Percentiles rank a stretch among this genome's conserved stretches.
phyloP scores from a whole-genome alignment of 2,797 vertebrate genomes.

The Lagodon rhomboides region DNA sequence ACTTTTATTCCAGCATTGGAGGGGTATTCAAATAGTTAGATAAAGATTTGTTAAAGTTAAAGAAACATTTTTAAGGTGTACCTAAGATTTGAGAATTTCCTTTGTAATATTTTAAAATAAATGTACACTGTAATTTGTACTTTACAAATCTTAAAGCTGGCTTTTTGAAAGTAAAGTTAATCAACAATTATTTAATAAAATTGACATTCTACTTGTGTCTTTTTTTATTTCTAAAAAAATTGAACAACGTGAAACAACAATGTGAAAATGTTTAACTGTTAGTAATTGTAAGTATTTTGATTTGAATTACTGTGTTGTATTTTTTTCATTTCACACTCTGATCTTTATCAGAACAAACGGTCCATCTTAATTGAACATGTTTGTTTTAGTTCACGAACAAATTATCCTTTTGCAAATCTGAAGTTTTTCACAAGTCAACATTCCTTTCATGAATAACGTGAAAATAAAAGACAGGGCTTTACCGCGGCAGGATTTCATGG shows the following conservation, averaged over 20 bases:
- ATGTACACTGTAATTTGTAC: background rate
- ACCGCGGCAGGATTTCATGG: constrained; percentile 35
- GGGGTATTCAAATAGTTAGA: constrained; percentile 1
- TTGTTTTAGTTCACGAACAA: constrained; percentile 5
- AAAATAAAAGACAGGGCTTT: constrained; percentile 45
- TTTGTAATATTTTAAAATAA: background rate
- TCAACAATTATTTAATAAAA: background rate
- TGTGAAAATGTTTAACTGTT: background rate
- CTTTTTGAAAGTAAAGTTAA: background rate
- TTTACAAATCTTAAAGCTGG: background rate
- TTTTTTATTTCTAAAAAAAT: no score
- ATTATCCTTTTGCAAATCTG: background rate
- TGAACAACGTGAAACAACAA: no score
- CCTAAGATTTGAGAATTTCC: background rate
- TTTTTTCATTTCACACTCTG: background rate
- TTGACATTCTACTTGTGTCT: background rate
- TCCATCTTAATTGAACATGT: background rate
- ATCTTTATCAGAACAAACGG: background rate
- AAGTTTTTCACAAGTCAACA: constrained; percentile 36
- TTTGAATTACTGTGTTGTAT: background rate
- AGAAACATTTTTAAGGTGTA: background rate
- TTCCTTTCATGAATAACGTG: constrained; percentile 21
- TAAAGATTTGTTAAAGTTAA: constrained; percentile 10
- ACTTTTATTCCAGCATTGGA: constrained; percentile 19
- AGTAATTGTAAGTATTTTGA: background rate